A percentile compares a stretch with the other conserved stretches of the same genome.
Conservation (phyloP, 2,113 vertebrate genomes). For the Oceanodroma tethys region DNA sequence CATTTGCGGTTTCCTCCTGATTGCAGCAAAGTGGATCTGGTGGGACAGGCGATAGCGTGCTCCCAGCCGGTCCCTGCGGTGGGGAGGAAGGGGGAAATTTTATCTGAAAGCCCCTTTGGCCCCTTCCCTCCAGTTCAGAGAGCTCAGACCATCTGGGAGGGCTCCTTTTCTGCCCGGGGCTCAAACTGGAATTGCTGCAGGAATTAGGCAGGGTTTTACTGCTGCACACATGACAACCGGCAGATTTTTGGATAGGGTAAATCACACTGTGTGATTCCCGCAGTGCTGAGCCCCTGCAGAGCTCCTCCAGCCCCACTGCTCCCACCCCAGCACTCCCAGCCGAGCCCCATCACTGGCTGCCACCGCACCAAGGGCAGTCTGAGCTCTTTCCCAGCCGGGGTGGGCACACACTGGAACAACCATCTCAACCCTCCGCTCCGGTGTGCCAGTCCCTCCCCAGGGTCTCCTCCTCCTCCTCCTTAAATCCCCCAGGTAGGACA, state of each 20-base stretch:
- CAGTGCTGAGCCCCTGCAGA: neutral
- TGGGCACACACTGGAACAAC: neutral
- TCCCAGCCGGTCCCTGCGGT: fast-evolving
- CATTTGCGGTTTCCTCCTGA: neutral
- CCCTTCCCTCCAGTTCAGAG: neutral
- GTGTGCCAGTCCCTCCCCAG: neutral
- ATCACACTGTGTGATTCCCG: fast-evolving
- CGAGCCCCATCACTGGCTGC: neutral
- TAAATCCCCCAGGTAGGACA: neutral
- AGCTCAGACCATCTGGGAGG: neutral
- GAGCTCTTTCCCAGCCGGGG: neutral
- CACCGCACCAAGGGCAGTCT: neutral
- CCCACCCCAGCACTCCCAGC: neutral
- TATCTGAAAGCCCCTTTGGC: neutral
- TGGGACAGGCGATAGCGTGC: fast-evolving
- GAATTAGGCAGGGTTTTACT: neutral
- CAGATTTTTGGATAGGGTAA: neutral
- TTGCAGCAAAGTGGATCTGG: neutral
- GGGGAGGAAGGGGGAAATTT: neutral
- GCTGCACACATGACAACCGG: neutral
- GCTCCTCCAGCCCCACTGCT: neutral
- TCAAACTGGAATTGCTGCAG: neutral
- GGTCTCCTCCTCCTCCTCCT: neutral
- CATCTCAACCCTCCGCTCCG: neutral
- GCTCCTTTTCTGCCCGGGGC: neutral